Conservation (phyloP, 2,888 invertebrate species). For the Hololepta plana region DNA sequence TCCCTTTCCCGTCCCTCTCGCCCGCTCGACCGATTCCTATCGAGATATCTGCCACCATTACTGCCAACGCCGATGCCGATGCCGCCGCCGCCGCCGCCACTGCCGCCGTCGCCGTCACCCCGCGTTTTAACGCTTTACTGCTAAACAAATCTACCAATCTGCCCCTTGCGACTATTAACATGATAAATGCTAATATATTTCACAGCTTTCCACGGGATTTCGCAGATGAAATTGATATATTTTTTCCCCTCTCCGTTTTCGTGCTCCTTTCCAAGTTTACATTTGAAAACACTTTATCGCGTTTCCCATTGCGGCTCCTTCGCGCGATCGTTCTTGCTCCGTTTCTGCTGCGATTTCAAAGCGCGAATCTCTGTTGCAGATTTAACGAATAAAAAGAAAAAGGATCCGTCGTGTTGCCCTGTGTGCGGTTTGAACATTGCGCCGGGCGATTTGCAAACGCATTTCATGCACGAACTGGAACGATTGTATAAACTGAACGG, state of each 20-base stretch:
- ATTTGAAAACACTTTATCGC: too few species aligned
- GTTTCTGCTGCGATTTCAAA: conserved; percentile 3
- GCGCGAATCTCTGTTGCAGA: conserved; percentile 1
- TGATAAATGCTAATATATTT: conserved; percentile 31
- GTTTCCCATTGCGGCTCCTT: too few species aligned
- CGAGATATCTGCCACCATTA: too few species aligned
- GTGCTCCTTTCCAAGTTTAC: conserved; percentile 9
- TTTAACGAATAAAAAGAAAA: conserved; percentile 19
- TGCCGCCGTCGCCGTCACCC: conserved; percentile 14
- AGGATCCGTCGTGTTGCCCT: conserved; percentile 37
- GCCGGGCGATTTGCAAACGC: conserved; percentile 46
- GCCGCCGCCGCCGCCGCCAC: conserved; percentile 13
- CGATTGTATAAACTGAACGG: conserved; percentile 41
- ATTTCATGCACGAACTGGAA: conserved; percentile 51
- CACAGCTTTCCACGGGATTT: conserved; percentile 26
- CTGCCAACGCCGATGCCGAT: too few species aligned
- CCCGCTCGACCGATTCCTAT: conserved; percentile 12
- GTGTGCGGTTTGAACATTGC: conserved; percentile 50
- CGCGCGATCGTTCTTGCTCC: too few species aligned
- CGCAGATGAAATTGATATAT: conserved; percentile 24
- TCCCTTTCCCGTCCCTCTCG: conserved; percentile 15
- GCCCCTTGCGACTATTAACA: conserved; percentile 27
- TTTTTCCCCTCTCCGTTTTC: conserved; percentile 15
- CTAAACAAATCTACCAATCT: conserved; percentile 25
- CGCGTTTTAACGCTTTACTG: too few species aligned